phyloP scores from a whole-genome alignment of 2,113 vertebrate genomes.

The Oreotrochilus melanogaster region DNA sequence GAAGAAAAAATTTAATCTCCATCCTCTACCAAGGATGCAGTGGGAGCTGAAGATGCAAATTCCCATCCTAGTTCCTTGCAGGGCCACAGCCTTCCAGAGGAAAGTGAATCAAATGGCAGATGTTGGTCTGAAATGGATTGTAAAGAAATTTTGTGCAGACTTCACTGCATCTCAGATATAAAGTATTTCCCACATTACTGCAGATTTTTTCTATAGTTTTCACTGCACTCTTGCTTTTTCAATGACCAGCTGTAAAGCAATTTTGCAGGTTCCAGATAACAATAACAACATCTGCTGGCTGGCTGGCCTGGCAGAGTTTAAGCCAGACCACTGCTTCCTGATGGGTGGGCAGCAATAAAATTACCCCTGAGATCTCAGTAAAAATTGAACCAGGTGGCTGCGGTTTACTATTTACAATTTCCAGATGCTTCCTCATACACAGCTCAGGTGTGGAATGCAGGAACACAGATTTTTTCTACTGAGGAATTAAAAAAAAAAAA shows the following conservation, averaged over 20 bases:
- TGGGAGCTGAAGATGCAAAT: neutral
- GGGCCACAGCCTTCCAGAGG: neutral
- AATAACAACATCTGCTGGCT: neutral
- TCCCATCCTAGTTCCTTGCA: neutral
- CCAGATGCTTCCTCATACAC: neutral
- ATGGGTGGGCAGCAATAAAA: neutral
- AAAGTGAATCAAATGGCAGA: neutral
- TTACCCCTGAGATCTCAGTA: neutral
- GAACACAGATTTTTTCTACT: neutral
- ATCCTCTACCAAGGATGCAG: neutral
- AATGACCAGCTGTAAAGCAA: neutral
- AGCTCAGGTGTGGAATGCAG: neutral
- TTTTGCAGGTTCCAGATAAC: neutral
- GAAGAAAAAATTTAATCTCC: neutral
- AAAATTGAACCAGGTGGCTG: neutral
- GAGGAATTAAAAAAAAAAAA: neutral
- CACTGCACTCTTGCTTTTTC: neutral
- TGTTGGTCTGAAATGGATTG: neutral
- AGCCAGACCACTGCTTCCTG: neutral
- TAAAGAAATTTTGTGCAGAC: neutral
- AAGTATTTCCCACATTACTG: neutral
- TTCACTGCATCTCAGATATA: neutral
- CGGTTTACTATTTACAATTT: neutral
- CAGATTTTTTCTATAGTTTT: neutral
- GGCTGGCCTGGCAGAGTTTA: neutral